These are phyloP conservation scores for Ibidorhyncha struthersii DNA, from an alignment of 2,113 vertebrate genomes.

Conservation along the genomic window DNA sequence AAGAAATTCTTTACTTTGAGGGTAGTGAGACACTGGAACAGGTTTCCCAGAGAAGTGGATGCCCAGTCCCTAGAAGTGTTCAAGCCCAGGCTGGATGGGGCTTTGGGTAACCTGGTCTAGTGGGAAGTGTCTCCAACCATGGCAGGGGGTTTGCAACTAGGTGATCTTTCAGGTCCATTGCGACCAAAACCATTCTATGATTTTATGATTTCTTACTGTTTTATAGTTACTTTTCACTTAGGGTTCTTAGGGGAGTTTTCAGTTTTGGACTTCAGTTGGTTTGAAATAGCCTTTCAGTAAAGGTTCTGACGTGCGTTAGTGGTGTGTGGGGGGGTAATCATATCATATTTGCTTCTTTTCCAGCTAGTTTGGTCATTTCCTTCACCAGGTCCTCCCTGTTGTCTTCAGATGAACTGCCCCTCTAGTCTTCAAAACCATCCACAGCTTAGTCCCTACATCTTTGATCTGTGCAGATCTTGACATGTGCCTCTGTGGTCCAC, in stretches of 20 bases:
- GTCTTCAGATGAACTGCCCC: not conserved
- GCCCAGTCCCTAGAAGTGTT: not conserved
- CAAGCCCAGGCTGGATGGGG: not conserved
- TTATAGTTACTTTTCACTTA: not conserved
- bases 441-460: not conserved
- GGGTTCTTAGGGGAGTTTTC: not conserved
- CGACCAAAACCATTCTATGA: not conserved
- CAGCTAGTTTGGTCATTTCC: not conserved
- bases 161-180: not conserved
- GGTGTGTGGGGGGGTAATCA: not conserved
- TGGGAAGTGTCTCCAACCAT: not conserved
- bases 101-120: not conserved
- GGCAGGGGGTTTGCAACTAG: not conserved
- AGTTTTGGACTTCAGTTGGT: not conserved
- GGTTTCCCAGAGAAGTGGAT: not conserved
- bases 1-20: not conserved
- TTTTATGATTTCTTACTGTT: not conserved
- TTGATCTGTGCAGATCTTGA: not conserved
- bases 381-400: not conserved
- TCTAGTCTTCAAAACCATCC: not conserved
- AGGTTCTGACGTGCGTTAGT: not conserved
- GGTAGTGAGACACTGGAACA: not conserved
- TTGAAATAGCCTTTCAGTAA: not conserved
- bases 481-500: not conserved
- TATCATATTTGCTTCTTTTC: not conserved